Evolutionary conservation across 2,797 vertebrate species (phyloP).

Genomic region (Chloroceryle amazona): DNA sequence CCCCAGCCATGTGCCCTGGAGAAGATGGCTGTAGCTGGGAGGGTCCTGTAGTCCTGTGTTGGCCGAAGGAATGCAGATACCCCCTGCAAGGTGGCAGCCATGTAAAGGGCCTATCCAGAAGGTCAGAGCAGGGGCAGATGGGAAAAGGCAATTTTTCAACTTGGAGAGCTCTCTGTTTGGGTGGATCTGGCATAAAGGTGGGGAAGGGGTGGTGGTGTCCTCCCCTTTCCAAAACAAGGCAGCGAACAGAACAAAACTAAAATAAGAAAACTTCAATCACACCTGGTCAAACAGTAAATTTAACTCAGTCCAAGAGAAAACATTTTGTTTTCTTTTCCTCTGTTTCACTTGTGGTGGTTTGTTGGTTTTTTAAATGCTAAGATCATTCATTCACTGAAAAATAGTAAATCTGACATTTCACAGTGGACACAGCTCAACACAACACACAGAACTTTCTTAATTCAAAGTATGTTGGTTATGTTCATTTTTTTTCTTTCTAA

Average conservation of each 20-base stretch:
- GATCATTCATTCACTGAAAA: neutral
- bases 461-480: neutral
- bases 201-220: too few species aligned
- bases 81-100: neutral
- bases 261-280: neutral
- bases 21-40: neutral
- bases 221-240: neutral
- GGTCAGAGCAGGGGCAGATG: neutral
- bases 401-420: neutral
- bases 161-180: neutral
- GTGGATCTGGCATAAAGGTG: neutral
- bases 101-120: neutral
- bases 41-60: accelerated
- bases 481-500: neutral
- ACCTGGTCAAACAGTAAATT: constrained; percentile 1
- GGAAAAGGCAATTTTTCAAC: neutral
- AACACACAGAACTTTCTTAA: neutral
- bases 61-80: neutral
- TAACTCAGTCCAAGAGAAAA: neutral
- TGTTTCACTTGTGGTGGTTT: neutral
- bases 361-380: neutral
- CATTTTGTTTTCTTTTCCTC: neutral
- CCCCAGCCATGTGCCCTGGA: neutral
- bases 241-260: neutral
- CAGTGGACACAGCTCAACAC: neutral